Conservation (phyloP, 2,797 vertebrate genomes). For the Melanotaenia boesemani region DNA sequence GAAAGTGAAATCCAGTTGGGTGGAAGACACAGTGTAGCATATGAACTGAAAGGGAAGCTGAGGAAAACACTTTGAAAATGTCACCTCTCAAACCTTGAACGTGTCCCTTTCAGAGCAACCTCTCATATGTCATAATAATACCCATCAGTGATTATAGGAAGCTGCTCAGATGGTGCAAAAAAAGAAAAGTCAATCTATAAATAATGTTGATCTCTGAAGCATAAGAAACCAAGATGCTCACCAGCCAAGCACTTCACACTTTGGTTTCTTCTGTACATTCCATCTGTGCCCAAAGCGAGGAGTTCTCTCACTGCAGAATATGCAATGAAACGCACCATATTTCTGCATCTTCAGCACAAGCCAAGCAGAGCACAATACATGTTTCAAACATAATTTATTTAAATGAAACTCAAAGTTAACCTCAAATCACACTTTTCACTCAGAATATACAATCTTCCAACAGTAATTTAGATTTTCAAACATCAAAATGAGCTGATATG, state of each 20-base stretch:
- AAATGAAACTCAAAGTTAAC: constrained; percentile 40
- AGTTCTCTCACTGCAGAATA: constrained; percentile 35
- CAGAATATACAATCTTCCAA: neutral
- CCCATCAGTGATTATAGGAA: constrained; percentile 15
- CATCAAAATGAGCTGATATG: neutral
- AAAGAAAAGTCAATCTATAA: constrained; percentile 42
- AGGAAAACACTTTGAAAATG: constrained; percentile 39
- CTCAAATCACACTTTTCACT: constrained; percentile 36
- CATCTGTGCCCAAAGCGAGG: constrained; percentile 48
- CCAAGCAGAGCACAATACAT: constrained; percentile 48
- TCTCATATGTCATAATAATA: neutral
- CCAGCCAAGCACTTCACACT: constrained; percentile 53
- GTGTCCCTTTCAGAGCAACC: constrained; percentile 11
- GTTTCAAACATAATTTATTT: constrained; percentile 71
- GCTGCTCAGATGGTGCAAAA: constrained; percentile 30
- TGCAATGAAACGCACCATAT: constrained; percentile 44
- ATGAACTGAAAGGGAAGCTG: constrained; percentile 7
- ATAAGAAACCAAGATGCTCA: constrained; percentile 54
- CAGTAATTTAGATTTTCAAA: neutral
- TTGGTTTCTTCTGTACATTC: constrained; percentile 36
- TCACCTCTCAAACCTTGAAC: constrained; percentile 47
- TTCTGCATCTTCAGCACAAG: constrained; percentile 55
- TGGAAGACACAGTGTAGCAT: constrained; percentile 30
- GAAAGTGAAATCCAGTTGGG: constrained; percentile 31
- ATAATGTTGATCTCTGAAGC: constrained; percentile 55